Base-by-base conservation (phyloP, 2,888 invertebrate species). In the Endotricha flammealis region DNA sequence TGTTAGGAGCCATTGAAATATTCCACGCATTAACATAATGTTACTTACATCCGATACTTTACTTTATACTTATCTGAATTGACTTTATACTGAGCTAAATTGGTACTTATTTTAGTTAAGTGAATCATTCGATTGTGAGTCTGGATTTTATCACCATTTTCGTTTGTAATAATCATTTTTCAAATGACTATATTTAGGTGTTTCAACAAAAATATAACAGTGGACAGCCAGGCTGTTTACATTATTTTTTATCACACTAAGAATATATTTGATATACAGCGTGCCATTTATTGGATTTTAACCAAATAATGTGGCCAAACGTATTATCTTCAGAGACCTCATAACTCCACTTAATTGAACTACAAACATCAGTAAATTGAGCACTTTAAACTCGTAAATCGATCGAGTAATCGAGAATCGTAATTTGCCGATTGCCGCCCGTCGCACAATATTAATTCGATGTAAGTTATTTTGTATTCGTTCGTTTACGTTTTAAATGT, bases 331-430 rank as follows among this genome's bases (percentile, higher is more conserved):
- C 57, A 42, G 41, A 64, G 46, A 60, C 57, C 61, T 67, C 64
- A 71, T 68, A 72, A 69, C 61, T 66, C 54, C 39, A 48, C 47
- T 63, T 71, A 69, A 72, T 70, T 68, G 62, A 60, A 62, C 64
- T 57, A 58, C 62, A 67, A 73, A 65, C 55, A 67, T 64, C 71
- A 63, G 57, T 69, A 70, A 72, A 75, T 72, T 74, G 65, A 54
- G 48, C 54, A 62, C 61, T 61, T 59, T 46, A 55, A 57, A 64
- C 46, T 46, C 54, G 68, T 70, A 65, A 72, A 75, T 75, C 69
- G 71, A 68, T 64, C 42, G 44, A 36, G 37, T 46, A 42, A 52
- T 50, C 42, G 43, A 41, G 43, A 34, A 50, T 46, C 41, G 38
- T 50, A 51, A 52, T 49, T 51, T 39, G 32, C 41, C 43, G 27